Percentiles rank a stretch among this genome's conserved stretches.
Conservation (phyloP, 2,888 invertebrate genomes). For the Calameuta pallipes region DNA sequence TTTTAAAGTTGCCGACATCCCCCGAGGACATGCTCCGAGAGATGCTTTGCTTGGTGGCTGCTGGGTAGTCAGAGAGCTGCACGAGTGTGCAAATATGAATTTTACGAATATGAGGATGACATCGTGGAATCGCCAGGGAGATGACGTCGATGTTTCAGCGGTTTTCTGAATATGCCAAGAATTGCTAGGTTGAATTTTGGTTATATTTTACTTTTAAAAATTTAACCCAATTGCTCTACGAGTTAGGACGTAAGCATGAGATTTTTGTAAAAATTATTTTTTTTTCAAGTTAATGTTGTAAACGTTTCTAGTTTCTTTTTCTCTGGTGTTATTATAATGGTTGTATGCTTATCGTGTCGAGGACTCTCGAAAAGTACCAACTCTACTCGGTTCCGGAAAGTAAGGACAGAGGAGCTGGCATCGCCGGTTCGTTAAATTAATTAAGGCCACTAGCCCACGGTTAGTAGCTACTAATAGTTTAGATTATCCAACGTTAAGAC, state of each 20-base stretch:
- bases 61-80: background rate
- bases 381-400: background rate
- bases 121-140: background rate
- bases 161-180: background rate
- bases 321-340: no score
- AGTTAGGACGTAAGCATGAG: background rate
- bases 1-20: conserved; percentile 1
- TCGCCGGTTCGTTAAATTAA: conserved; percentile 4
- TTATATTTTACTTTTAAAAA: background rate
- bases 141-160: background rate
- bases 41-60: background rate
- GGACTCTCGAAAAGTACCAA: background rate
- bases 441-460: background rate
- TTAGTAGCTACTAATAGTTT: conserved; percentile 35
- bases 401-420: background rate
- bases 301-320: background rate
- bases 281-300: background rate
- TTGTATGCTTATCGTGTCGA: background rate
- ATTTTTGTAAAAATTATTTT: background rate
- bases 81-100: background rate
- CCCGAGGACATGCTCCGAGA: conserved; percentile 1
- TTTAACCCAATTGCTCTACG: background rate
- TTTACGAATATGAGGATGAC: background rate
- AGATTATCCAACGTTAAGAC: conserved; percentile 40
- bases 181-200: no score